Conservation (phyloP, 2,888 invertebrate genomes). For the Tetrapedia diversipes region DNA sequence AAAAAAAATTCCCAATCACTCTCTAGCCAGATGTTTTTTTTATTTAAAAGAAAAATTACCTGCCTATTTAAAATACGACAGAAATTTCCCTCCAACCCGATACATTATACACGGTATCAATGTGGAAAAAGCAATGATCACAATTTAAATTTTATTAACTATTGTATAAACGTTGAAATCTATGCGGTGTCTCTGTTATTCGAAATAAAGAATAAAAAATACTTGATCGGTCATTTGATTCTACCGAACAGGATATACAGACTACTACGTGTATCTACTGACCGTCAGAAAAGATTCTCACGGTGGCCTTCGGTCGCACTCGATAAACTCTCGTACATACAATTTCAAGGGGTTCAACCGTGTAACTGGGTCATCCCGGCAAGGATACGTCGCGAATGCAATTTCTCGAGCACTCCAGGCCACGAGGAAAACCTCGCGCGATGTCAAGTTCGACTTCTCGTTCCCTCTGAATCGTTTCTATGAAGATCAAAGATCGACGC, state of each 20-base stretch:
- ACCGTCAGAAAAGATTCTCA: constrained; percentile 40
- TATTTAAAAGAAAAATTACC: too few species aligned
- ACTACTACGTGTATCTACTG: neutral
- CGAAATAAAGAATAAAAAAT: too few species aligned
- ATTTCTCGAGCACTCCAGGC: constrained; percentile 52
- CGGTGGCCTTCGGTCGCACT: constrained; percentile 51
- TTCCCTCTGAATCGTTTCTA: constrained; percentile 5
- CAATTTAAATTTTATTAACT: too few species aligned
- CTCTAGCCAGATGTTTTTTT: too few species aligned
- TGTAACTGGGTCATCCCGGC: constrained; percentile 68
- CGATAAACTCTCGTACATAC: constrained; percentile 58
- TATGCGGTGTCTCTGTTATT: too few species aligned
- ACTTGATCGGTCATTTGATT: constrained; percentile 2
- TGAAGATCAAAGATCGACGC: neutral
- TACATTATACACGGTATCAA: too few species aligned
- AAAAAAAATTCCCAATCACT: too few species aligned
- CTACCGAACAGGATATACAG: constrained; percentile 2
- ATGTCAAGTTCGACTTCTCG: constrained; percentile 62
- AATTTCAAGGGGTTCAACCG: constrained; percentile 50
- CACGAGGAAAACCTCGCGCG: constrained; percentile 55
- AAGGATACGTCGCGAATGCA: constrained; percentile 66
- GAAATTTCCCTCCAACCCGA: too few species aligned
- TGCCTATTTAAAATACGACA: too few species aligned
- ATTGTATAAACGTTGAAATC: too few species aligned
- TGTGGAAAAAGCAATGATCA: too few species aligned